Evolutionary conservation across 2,113 vertebrate genomes (phyloP).

Genomic region (Pelecanoides urinatrix): DNA sequence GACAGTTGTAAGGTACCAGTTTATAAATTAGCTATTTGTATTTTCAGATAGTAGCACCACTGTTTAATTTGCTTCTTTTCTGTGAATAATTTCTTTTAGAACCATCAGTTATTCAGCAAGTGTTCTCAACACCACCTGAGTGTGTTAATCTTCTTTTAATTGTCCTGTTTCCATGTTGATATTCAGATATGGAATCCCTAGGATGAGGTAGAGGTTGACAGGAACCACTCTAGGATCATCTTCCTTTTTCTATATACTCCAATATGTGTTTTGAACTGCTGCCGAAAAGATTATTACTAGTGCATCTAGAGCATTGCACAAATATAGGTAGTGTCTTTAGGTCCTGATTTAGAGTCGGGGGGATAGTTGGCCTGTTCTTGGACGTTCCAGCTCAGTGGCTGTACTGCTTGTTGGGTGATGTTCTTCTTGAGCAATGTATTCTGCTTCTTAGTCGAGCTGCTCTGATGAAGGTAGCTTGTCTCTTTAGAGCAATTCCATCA

Average conservation of each 20-base stretch:
- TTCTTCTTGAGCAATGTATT: not conserved
- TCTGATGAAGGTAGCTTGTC: not conserved
- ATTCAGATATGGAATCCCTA: not conserved
- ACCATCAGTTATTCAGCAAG: not conserved
- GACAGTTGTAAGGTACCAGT: not conserved
- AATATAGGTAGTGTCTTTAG: not conserved
- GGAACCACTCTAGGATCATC: not conserved
- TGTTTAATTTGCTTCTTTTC: not conserved
- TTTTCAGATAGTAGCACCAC: not conserved
- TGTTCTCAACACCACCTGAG: not conserved
- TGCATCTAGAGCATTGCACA: not conserved
- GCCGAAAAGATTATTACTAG: not conserved
- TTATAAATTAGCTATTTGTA: not conserved
- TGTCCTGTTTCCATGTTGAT: not conserved
- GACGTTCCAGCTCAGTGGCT: not conserved
- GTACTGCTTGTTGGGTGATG: not conserved
- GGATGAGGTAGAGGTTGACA: not conserved
- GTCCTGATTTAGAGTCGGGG: not conserved
- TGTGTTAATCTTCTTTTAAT: not conserved
- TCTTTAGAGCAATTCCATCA: not conserved
- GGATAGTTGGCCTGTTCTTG: not conserved
- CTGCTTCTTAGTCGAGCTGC: not conserved
- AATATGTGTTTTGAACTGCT: not conserved
- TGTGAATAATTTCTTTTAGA: not conserved
- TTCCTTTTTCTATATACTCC: not conserved